Evolutionary conservation across 2,888 invertebrate species (phyloP).

Genomic region (Mesoligia furuncula): DNA sequence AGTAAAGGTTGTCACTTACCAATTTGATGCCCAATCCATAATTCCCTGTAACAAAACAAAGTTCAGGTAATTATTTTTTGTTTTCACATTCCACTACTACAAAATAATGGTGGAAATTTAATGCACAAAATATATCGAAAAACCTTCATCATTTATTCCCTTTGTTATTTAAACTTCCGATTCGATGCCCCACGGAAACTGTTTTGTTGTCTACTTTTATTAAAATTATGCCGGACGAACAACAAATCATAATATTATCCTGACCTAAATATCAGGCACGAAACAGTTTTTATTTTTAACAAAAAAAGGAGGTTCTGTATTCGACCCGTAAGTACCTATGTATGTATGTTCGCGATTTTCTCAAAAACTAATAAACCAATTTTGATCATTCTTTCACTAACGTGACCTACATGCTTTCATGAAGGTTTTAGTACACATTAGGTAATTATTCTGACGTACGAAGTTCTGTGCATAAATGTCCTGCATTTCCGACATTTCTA

Average conservation of each 20-base stretch:
- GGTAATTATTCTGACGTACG: too few relatives aligned
- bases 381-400: too few relatives aligned
- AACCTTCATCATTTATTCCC: neutral
- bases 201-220: neutral
- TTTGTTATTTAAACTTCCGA: neutral
- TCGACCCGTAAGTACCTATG: too few relatives aligned
- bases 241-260: too few relatives aligned
- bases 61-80: constrained; percentile 3
- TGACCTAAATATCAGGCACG: neutral
- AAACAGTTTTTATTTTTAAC: neutral
- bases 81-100: neutral
- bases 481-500: too few relatives aligned
- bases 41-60: constrained; percentile 66
- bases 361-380: too few relatives aligned
- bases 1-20: constrained; percentile 57
- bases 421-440: too few relatives aligned
- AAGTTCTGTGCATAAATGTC: too few relatives aligned
- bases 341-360: too few relatives aligned
- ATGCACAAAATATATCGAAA: neutral
- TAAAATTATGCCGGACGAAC: neutral
- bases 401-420: too few relatives aligned
- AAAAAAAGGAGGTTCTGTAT: too few relatives aligned
- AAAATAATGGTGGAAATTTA: neutral
- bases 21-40: constrained; percentile 60
- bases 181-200: neutral